Conservation (phyloP, 2,888 invertebrate species). For the Diadegma fenestrale region DNA sequence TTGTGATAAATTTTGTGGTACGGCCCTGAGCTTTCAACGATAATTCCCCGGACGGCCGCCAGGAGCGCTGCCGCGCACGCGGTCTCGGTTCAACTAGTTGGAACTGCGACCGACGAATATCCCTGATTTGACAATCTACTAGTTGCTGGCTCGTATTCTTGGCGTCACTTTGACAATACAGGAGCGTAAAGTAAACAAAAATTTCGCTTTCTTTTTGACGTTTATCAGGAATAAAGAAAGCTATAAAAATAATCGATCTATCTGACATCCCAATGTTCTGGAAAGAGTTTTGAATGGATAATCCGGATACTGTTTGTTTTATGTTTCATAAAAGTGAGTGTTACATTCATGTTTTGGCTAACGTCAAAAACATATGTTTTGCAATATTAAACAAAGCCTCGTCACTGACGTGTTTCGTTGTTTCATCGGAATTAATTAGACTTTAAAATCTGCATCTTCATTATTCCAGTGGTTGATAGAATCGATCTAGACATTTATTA, state of each 20-base stretch:
- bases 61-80: constrained; percentile 2
- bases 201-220: not conserved
- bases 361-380: constrained; percentile 18
- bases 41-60: not conserved
- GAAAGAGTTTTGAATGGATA: constrained; percentile 5
- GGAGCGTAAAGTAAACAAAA: constrained; percentile 20
- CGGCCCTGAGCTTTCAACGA: not conserved
- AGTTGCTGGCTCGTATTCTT: not conserved
- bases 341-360: not conserved
- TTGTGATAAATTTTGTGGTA: not conserved
- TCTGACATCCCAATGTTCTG: constrained; percentile 7
- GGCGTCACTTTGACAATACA: not conserved
- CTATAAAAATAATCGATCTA: not conserved
- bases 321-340: constrained; percentile 12
- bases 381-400: not conserved
- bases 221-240: not conserved
- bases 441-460: not conserved
- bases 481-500: not conserved
- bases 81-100: constrained; percentile 10
- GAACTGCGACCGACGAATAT: not conserved
- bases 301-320: constrained; percentile 15
- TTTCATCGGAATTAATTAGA: not conserved
- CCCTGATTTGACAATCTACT: not conserved
- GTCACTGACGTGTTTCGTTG: not conserved
- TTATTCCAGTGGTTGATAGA: not conserved